Evolutionary conservation across 2,113 vertebrate species (phyloP).

Genomic region (Ceuthmochares aereus): DNA sequence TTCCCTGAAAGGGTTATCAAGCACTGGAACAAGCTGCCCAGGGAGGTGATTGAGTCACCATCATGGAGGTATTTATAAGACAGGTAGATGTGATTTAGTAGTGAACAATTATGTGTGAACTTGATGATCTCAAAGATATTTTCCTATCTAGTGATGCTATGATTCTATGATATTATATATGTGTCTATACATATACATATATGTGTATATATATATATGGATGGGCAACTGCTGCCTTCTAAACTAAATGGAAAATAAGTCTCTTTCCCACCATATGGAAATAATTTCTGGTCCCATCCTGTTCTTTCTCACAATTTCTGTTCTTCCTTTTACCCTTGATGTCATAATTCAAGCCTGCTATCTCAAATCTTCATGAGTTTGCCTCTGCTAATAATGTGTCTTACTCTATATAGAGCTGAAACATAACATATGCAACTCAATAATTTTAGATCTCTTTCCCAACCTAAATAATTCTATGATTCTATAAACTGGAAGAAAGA

Average conservation of each 20-base stretch:
- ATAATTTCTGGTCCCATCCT: conserved; percentile 9
- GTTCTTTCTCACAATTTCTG: conserved; percentile 25
- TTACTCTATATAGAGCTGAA: neutral
- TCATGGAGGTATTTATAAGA: too few relatives aligned
- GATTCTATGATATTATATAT: too few relatives aligned
- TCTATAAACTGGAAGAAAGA: neutral
- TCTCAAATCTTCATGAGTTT: conserved; percentile 10
- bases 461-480: neutral
- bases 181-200: too few relatives aligned
- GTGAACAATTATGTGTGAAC: too few relatives aligned
- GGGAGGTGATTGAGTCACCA: too few relatives aligned
- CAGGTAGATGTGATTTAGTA: too few relatives aligned
- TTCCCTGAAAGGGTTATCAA: too few relatives aligned
- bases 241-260: conserved; percentile 31
- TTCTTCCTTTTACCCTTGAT: conserved; percentile 13
- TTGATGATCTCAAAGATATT: too few relatives aligned
- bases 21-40: too few relatives aligned
- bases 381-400: conserved; percentile 6
- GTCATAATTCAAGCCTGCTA: conserved; percentile 21
- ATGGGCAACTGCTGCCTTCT: conserved; percentile 12
- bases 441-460: neutral
- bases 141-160: too few relatives aligned
- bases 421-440: neutral
- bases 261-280: conserved; percentile 35
- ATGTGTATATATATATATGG: neutral